Base-by-base conservation (phyloP, 2,113 vertebrate genomes). In the Vulpes ferrilata region DNA sequence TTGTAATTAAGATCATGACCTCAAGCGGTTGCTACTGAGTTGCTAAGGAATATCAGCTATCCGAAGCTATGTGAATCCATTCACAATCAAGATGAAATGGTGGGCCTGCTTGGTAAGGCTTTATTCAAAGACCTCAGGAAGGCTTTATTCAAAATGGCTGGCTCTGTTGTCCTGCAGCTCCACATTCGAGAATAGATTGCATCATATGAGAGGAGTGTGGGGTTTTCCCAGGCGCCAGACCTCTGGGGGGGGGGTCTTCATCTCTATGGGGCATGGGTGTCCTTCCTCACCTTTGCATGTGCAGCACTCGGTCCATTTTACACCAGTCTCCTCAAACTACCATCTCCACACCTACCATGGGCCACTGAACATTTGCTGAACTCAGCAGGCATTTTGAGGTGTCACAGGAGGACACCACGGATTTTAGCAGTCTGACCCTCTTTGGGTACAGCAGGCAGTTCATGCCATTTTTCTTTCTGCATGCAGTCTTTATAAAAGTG, bases 1-100 rank as follows among this genome's bases (percentile, higher is more conserved):
- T 93, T 96, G 17, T 95, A 82, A 93, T 91, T 96, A 96, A 96
- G 83, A 91, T 85, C 51, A 55, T 79, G 89, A 82, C 84, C 79
- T 89, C 92, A 92, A 96, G 83, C 8, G 9, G 64, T 83, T 96
- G 96, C 81, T 94, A 88, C 51, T 64, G 64, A 94, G 71, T 85
- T 95, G 71, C 64, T 92, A 92, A 96, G 74, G 79, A 90, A 57
- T 81, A 80, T 85, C 69, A 81, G 27, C 65, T 95, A 62, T 48
- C 53, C n/a, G 85, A 81, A 96, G 89, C 73, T 78, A 17, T 71
- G 53, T 88, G 84, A 84, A 65, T 95, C 76, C 48, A 92, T 93
- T 93, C 90, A 90, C 32, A 79, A 22, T n/a, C 9, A 0, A 76
- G 95, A 81, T 71, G 53, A 92, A 97, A 88, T 60, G 48, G 62